Evolutionary conservation across 2,113 vertebrate species (phyloP).

Genomic region (Osmerus mordax): DNA sequence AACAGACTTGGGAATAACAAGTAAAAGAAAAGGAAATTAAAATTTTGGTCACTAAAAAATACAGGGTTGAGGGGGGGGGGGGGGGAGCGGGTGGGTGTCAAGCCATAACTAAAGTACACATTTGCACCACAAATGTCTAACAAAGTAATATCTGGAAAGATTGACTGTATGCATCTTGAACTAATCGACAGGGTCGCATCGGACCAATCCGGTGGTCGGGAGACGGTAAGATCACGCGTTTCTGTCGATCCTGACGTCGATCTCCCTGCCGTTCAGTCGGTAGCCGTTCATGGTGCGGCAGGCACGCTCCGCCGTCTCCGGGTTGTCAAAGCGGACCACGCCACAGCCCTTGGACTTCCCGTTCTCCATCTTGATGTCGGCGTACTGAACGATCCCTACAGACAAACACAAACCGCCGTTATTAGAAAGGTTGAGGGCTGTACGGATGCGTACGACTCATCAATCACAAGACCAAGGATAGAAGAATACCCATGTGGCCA

Average conservation of each 20-base stretch:
- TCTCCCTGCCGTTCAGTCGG: slow-evolving; percentile 91
- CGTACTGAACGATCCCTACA: slow-evolving; percentile 91
- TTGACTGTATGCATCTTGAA: slow-evolving; percentile 3
- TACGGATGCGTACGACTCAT: too few relatives aligned
- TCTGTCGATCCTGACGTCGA: slow-evolving; percentile 93
- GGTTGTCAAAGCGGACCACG: slow-evolving; percentile 91
- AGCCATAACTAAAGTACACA: slow-evolving; percentile 52
- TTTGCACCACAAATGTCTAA: slow-evolving; percentile 50
- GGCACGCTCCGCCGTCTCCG: slow-evolving; percentile 89
- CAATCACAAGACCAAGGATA: too few relatives aligned
- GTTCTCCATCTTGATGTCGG: slow-evolving; percentile 98
- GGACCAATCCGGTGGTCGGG: slow-evolving; percentile 39
- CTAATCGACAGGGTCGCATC: too few relatives aligned
- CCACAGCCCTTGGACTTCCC: slow-evolving; percentile 98
- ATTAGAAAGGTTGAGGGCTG: background rate
- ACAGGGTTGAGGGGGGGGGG: slow-evolving; percentile 26
- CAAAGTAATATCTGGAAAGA: slow-evolving; percentile 35
- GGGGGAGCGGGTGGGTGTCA: background rate
- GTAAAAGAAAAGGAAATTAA: slow-evolving; percentile 40
- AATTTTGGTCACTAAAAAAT: slow-evolving; percentile 72
- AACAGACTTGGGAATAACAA: slow-evolving; percentile 41
- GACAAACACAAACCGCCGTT: slow-evolving; percentile 6
- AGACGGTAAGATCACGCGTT: slow-evolving; percentile 78
- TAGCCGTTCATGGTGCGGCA: slow-evolving; percentile 96
- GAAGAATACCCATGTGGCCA: too few relatives aligned